Conservation (phyloP, 2,113 vertebrate genomes). For the Hystrix cristata region DNA sequence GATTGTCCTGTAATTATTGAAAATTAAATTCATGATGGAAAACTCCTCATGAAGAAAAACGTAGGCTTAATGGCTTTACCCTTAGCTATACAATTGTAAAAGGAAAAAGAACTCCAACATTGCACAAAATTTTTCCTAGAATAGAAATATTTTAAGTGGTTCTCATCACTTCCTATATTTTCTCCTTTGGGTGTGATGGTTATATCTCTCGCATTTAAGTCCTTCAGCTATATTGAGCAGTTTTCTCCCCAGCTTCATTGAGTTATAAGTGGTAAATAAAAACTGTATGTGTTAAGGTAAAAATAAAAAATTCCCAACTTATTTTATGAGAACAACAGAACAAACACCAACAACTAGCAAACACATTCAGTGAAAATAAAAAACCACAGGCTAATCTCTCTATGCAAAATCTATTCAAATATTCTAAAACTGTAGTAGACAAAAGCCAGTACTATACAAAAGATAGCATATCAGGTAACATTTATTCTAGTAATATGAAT, state of each 20-base stretch:
- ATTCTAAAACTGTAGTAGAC: neutral
- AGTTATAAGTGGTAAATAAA: neutral
- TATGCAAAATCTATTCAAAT: neutral
- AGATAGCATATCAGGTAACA: neutral
- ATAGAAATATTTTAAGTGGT: neutral
- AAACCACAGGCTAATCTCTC: neutral
- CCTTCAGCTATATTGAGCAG: neutral
- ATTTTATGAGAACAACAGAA: slow-evolving; percentile 12
- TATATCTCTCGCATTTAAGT: neutral
- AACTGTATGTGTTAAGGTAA: neutral
- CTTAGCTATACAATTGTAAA: neutral
- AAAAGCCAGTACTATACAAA: neutral
- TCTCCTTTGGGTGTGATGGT: neutral
- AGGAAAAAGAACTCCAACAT: neutral
- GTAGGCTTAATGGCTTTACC: no score
- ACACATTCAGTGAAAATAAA: neutral
- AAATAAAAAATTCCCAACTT: neutral
- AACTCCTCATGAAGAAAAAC: neutral
- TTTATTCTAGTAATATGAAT: neutral
- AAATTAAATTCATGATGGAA: neutral
- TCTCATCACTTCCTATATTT: neutral
- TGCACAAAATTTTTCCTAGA: neutral
- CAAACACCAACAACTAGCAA: neutral
- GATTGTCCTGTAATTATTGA: neutral
- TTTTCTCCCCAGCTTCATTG: neutral